Base-by-base conservation (phyloP, 2,113 vertebrate species). In the Ramphastos sulfuratus region DNA sequence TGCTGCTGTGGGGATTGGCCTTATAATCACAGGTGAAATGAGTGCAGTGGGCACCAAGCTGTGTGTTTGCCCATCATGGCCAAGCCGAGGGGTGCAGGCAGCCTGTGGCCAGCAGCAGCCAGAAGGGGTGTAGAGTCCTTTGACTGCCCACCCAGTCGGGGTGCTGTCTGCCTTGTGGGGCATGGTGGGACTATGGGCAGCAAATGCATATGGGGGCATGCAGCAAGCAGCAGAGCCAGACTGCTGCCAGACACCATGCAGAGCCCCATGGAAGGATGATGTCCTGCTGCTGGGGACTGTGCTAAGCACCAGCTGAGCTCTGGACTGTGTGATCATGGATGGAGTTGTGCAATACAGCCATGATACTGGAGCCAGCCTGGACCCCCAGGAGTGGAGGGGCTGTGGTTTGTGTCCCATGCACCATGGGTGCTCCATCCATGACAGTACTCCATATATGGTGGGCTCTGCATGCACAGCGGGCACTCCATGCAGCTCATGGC, bases 181-280 rank as follows among this genome's bases (percentile, higher is more conserved):
- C 16, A 21, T 18, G 15, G 52, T 44, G 35, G 13, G 33, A 69
- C 50, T 30, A 16, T 0, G 1, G 67, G 21, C 59, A 89, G 18
- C 66, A 75, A 89, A 75, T 0, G 10, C 39, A 88, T 23, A 37
- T 28, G 66, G 67, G 64, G 56, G n/a, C 5, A 5, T 5, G 67
- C 44, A 59, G 46, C 0, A 4, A 87, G 66, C 0, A 0, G 28
- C 44, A 66, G 39, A 79, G 63, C 0, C 4, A 10, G 6, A 30
- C 14, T 30, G 52, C 35, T 63, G 54, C 71, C 54, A 58, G 65
- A 30, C 30, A 56, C 8, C 21, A 63, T 0, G 0, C 16, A 21
- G 20, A 28, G 42, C 31, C 52, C 14, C 24, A 1, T 1, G 2
- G 16, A 2, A 12, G 24, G 54, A 72, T 63, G 35, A 12, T 17